Base-by-base conservation (phyloP, 37 sponge, comb jelly and placozoan species). In the Agelas oroides region DNA sequence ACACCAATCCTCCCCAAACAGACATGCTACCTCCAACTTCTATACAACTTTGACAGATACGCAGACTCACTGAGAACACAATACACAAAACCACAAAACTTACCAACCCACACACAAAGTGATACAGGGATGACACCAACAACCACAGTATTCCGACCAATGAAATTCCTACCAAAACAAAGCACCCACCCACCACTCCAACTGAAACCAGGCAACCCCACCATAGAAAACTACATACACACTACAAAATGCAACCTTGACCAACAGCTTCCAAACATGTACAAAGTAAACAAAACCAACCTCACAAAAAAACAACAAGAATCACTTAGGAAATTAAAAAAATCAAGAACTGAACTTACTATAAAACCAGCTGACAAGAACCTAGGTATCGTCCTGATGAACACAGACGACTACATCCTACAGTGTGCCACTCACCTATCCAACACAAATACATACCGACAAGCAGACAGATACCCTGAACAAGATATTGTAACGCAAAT, bases 291-390 rank as follows among this genome's bases (percentile, higher is more conserved):
- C 12, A 35, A 28, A 35, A 70, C 23, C 15, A 70, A 70, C 21
- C 70, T 70, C 14, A 13, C 70, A 36, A 23, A 36, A 30, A 23
- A 14, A 28, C 70, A 70, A 35, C 31, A 35, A 34, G 35, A 36
- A 17, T 31, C 70, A 34, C 13, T 36, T 13, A 36, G 5, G 5
- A 31, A 35, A 36, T 14, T 70, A 15, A 35, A 36, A 70, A 70
- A 70, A 11, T 15, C 46, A 54, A 46, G 32, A 18, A 34, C 56
- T 14, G 21, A 13, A 27, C 28, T 77, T 11, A 77, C 78, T 11
- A 77, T 77, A 11, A 77, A 77, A 61, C 78, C 78, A 58, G 78
- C 78, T n/a, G 78, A 77, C 33, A 77, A 77, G 61, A 77, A 59
- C 36, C 23, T 77, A 11, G 78, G 78, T 20, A 59, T 77, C 14